Percentiles rank a stretch among this genome's conserved stretches.
Conservation (phyloP, 2,888 invertebrate species). For the Drosophila neutralis region DNA sequence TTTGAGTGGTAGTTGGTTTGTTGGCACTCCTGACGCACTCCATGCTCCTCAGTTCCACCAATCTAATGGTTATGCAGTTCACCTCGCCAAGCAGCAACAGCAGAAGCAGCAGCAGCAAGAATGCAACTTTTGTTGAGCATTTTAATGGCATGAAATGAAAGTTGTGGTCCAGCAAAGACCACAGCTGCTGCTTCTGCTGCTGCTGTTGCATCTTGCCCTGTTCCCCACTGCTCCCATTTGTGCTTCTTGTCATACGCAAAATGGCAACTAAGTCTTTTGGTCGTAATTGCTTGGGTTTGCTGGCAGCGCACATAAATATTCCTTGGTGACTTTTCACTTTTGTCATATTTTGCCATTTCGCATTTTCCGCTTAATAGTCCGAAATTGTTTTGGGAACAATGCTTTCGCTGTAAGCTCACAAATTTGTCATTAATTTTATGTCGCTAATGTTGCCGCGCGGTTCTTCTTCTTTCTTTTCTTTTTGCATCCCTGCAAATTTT, state of each 20-base stretch:
- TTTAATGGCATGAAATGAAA: constrained; percentile 44
- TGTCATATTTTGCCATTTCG: constrained; percentile 50
- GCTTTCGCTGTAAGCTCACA: constrained; percentile 58
- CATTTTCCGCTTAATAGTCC: constrained; percentile 60
- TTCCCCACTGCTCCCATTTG: background rate
- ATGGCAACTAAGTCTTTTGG: constrained; percentile 55
- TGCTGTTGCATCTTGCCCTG: background rate
- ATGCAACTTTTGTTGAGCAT: constrained; percentile 62
- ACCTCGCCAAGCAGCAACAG: constrained; percentile 20
- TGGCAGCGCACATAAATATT: constrained; percentile 51
- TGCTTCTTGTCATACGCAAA: constrained; percentile 34
- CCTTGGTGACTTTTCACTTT: constrained; percentile 60
- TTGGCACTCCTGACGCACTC: constrained; percentile 1
- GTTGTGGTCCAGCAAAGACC: constrained; percentile 52
- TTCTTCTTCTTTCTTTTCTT: background rate
- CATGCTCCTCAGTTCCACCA: background rate
- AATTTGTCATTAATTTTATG: constrained; percentile 76
- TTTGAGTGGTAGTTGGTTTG: constrained; percentile 1
- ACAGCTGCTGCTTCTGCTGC: constrained; percentile 28
- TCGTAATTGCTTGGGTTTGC: constrained; percentile 60
- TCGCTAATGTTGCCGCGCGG: constrained; percentile 60
- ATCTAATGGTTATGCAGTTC: constrained; percentile 59
- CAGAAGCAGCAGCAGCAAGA: constrained; percentile 34
- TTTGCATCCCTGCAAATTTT: constrained; percentile 35
- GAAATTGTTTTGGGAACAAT: constrained; percentile 64